Evolutionary conservation across 2,797 vertebrate species (phyloP), one percentile per base, ranked within the genome.

Genomic region (Calcarius lapponicus): DNA sequence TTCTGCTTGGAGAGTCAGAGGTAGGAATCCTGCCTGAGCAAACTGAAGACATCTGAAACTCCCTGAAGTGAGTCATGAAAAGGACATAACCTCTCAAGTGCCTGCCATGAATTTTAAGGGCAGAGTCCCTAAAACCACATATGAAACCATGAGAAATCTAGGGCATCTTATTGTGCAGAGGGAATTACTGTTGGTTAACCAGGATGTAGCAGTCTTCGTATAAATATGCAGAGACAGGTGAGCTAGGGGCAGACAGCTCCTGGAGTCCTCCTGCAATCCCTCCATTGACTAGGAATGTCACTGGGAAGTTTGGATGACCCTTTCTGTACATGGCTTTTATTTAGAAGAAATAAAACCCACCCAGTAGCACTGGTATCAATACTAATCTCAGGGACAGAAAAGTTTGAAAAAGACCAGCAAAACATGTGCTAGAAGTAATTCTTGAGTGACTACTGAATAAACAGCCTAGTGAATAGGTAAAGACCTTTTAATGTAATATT

Each of bases 1-100:
- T 93, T 95, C 92, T 93, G 90, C 95, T 90, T 76, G 86, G 93
- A 96, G 88, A 93, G 48, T 50, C 94, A 93, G 94, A 96, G 86
- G 81, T 65, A 79, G 88, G 79, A 95, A 96, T 95, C 92, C 82
- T 95, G 75, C 89, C 76, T 88, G 81, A 92, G 71, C 65, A 91
- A 96, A 94, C 60, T 82, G 64, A 48, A 88, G 95, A 79, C 89
- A 47, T 94, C 92, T 90, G 70, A 85, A 95, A 94, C 80, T 88
- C 86, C 75, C 90, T 90, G 66, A 93, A 96, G 93, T 92, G 75
- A 95, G 83, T 69, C 32, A 85, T 45, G 57, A 91, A 97, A 85
- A 72, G 61, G 82, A 91, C 64, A 80, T 43, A 81, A 93, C 50
- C 64, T 83, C 50, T 95, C 60, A 90, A 73, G 70, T 13, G 18